Base-by-base conservation (phyloP, 1,140 invertebrate species). In the Drosophila erecta region DNA sequence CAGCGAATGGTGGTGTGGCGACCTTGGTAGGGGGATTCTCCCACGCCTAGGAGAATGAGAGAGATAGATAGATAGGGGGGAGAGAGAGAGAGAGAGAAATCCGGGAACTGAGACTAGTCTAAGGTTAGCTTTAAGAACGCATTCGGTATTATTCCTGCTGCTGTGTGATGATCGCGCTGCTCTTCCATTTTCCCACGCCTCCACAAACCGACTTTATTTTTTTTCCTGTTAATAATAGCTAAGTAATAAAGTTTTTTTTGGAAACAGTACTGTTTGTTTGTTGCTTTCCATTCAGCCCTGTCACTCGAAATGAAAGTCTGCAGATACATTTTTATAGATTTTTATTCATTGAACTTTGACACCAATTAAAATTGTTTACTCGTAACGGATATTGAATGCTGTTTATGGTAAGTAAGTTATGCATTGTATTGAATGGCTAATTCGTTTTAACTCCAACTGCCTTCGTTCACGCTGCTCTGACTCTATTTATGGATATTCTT, bases 1-100 rank as follows among this genome's bases (percentile, higher is more conserved):
- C 76, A 77, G 30, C 72, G 80, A 14, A 38, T 90, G 46, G 85
- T 84, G 27, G 89, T 91, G 8, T 91, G 90, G 90, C 80, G 90
- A 37, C 90, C 90, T 1, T 91, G 90, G 90, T 91, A 75, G 49
- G 30, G 17, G 8, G 5, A 17, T 22, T 22, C 20, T 8, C 17
- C 0, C 0, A 11, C 2, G 3, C 33, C 15, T 10, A 27, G 10
- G 10, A 22, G n/a, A 41, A 35, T 30, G 22, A 33, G 11, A 49
- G 0, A 17, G n/a, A n/a, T 12, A 38, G 44, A 22, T 17, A 15
- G 37, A 38, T 5, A 30, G 8, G 17, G 17, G 17, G 17, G 57
- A 40, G 17, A 35, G 27, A 51, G 2, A 22, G 14, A 17, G 30
- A 41, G 47, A 72, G 17, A 54, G 44, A 62, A 17, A 50, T 71